Conservation (phyloP, 2,888 invertebrate species). For the Steromphala cineraria region DNA sequence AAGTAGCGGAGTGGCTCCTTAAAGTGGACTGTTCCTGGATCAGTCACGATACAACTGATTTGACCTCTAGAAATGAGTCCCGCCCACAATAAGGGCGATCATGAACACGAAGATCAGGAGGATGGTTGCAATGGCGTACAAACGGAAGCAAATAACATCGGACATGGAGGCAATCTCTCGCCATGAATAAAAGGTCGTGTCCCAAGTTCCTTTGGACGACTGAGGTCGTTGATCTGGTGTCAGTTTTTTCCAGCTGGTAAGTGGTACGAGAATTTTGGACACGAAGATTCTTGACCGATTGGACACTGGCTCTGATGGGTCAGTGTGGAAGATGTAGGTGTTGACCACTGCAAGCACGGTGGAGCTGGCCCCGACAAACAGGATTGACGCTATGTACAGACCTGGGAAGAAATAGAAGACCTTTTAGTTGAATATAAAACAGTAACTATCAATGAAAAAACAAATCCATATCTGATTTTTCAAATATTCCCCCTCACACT, state of each 20-base stretch:
- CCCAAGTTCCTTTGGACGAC: neutral
- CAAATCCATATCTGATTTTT: too few species aligned
- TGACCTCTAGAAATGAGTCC: neutral
- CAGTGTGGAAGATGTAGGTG: slow-evolving; percentile 33
- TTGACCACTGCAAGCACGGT: slow-evolving; percentile 37
- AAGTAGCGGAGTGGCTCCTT: too few species aligned
- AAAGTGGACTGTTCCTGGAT: too few species aligned
- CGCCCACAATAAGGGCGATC: neutral
- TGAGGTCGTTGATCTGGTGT: neutral
- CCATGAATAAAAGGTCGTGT: neutral
- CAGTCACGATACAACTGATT: too few species aligned
- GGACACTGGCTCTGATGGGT: neutral
- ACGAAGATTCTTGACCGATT: neutral
- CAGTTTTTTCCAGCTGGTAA: neutral
- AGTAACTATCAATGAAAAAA: too few species aligned
- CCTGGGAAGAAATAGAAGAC: too few species aligned
- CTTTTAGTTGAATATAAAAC: too few species aligned
- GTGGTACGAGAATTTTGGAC: neutral
- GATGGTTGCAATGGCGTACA: neutral
- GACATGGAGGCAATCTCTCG: neutral
- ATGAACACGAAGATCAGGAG: neutral
- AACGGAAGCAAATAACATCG: neutral
- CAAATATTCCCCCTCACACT: too few species aligned
- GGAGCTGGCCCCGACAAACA: slow-evolving; percentile 30
- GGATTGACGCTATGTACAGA: slow-evolving; percentile 35